Evolutionary conservation across 37 sponge, comb jelly and placozoan genomes (phyloP).

Genomic region (Chondrilla cf. caribensis): DNA sequence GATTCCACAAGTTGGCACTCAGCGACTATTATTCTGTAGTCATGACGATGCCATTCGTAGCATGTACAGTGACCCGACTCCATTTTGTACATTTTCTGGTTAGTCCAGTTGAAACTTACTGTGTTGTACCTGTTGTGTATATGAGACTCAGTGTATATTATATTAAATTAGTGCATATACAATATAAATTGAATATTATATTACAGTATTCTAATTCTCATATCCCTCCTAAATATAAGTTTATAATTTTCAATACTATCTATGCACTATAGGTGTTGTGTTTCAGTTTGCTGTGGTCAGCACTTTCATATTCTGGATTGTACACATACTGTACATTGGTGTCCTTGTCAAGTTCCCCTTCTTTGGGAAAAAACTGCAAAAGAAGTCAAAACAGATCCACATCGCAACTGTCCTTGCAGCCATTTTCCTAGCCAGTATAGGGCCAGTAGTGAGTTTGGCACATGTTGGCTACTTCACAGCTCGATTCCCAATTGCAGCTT

Average conservation of each 20-base stretch:
- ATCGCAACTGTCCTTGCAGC: not conserved
- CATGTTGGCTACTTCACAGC: not conserved
- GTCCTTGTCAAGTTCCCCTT: not conserved
- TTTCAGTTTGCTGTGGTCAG: not conserved
- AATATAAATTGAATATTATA: too few species aligned
- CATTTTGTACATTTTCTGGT: not conserved
- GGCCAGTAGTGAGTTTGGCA: not conserved
- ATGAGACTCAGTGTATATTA: too few species aligned
- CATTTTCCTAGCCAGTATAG: not conserved
- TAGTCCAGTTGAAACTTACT: too few species aligned
- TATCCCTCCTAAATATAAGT: not conserved
- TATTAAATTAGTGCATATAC: too few species aligned
- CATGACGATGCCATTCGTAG: not conserved
- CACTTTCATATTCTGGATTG: not conserved
- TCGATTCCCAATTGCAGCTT: not conserved
- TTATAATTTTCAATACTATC: not conserved
- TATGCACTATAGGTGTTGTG: not conserved
- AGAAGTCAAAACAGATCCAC: not conserved
- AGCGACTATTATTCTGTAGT: not conserved
- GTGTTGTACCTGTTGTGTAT: too few species aligned
- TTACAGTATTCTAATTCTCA: not conserved
- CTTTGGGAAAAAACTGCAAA: not conserved
- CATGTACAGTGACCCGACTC: not conserved
- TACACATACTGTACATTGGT: not conserved
- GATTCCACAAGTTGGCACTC: not conserved